Evolutionary conservation across 1,140 invertebrate species (phyloP).

Genomic region (Elysia chlorotica): DNA sequence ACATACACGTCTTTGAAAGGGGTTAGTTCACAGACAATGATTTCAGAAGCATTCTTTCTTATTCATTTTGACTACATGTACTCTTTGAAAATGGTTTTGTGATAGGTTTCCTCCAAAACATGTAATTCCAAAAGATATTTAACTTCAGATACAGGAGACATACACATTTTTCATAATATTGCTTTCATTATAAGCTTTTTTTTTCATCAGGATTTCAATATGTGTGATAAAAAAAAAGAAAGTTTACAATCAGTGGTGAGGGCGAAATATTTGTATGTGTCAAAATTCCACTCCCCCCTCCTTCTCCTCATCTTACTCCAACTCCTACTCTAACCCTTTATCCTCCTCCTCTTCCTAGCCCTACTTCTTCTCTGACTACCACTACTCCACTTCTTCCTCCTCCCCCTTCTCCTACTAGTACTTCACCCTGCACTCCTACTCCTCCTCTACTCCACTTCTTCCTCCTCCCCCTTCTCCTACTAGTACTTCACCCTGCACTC

Average conservation of each 20-base stretch:
- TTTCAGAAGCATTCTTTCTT: no score
- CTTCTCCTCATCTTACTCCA: neutral
- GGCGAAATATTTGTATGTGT: no score
- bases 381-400: neutral
- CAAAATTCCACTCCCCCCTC: neutral
- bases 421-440: neutral
- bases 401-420: neutral
- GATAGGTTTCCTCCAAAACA: no score
- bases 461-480: slow-evolving; percentile 13
- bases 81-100: no score
- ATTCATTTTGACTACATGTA: no score
- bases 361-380: neutral
- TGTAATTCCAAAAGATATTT: no score
- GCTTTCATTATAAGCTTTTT: neutral
- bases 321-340: neutral
- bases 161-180: neutral
- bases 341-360: neutral
- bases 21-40: no score
- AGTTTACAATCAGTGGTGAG: no score
- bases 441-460: neutral
- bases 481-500: slow-evolving; percentile 10
- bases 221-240: no score
- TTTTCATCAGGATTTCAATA: neutral
- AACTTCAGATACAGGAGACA: no score
- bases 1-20: no score